Conservation (phyloP, 2,797 vertebrate genomes). For the Poeciliopsis infans region DNA sequence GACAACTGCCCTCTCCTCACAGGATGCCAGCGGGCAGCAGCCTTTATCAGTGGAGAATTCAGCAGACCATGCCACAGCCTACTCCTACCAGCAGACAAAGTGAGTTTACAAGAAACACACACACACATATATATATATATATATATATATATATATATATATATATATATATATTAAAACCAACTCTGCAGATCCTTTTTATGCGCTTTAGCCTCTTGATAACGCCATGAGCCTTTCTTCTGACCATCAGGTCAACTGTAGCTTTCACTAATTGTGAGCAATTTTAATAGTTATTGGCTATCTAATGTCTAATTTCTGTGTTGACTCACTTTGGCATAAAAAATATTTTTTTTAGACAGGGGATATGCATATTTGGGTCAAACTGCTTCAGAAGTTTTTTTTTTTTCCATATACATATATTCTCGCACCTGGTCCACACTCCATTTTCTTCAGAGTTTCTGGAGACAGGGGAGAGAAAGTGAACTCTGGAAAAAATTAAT, state of each 20-base stretch:
- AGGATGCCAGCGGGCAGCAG: slow-evolving; percentile 94
- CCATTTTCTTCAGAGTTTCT: background rate
- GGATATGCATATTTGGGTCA: background rate
- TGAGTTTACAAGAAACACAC: slow-evolving; percentile 71
- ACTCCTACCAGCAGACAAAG: slow-evolving; percentile 96
- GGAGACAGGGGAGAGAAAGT: background rate
- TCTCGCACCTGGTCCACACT: background rate
- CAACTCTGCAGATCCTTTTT: background rate
- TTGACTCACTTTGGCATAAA: background rate
- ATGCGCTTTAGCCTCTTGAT: background rate
- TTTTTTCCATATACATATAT: background rate
- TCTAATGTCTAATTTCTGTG: background rate
- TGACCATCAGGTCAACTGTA: background rate
- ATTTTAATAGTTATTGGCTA: background rate
- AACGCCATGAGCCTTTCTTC: background rate
- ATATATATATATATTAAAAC: background rate
- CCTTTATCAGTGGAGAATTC: slow-evolving; percentile 92
- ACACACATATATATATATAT: too few relatives aligned
- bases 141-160: too few relatives aligned
- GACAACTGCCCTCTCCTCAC: slow-evolving; percentile 90
- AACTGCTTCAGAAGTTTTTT: too few relatives aligned
- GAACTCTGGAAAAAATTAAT: background rate
- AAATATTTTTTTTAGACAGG: background rate
- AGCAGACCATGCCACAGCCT: slow-evolving; percentile 91
- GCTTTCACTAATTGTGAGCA: background rate